Base-by-base conservation (phyloP, 1,140 invertebrate genomes). In the Leucophenga varia region DNA sequence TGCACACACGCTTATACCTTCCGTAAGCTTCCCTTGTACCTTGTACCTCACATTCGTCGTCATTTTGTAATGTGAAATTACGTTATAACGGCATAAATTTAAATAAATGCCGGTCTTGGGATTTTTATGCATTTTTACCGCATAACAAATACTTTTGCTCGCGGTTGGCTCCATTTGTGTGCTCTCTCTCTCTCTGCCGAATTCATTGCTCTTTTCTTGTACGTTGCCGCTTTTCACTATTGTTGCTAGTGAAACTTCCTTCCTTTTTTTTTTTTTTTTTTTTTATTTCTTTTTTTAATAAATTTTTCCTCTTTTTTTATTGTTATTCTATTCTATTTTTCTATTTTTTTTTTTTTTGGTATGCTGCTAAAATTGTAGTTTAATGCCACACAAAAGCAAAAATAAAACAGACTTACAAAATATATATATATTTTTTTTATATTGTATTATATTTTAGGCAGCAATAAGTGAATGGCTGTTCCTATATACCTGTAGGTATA, bases 81-180 rank as follows among this genome's bases (percentile, higher is more conserved):
- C 64, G 64, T 68, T 67, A 67, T 67, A 72, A 71, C 67, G 68
- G 68, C 55, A 72, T 72, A 72, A 72, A 72, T 72, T 72, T 72
- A 72, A 72, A 72, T 72, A 72, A 72, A 72, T 72, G 68, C 64
- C 68, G 68, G 68, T 72, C 64, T 72, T 52, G 61, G 68, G 68
- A 72, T 72, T 72, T 72, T 72, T 72, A 72, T 72, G 64, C 68
- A 71, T 71, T 71, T 71, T 68, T 68, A 68, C 68, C 64, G 68
- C 68, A 71, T 71, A 71, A 71, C 67, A 71, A 71, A 71, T 71
- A 71, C 67, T 71, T 69, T 65, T 71, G 65, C 69, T 60, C 50
- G 51, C 64, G 54, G 54, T 65, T 61, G 65, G 61, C 60, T 52
- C 49, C 61, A 49, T 52, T 55, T 49, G 52, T 47, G 53, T 41